phyloP scores from a whole-genome alignment of 2,888 invertebrate genomes.

The Sycophila texana region DNA sequence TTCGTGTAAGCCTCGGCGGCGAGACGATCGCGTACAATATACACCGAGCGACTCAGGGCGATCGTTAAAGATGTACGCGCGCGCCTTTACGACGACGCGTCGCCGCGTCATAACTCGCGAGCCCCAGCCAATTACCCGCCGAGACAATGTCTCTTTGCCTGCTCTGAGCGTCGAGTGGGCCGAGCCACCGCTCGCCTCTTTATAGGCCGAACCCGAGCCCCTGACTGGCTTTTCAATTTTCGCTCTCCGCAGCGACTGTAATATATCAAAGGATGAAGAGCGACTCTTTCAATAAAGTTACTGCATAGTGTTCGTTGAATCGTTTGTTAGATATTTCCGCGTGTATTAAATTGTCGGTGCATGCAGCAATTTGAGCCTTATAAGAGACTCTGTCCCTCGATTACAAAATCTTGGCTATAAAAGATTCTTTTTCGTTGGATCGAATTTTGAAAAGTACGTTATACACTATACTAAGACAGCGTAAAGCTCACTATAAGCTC shows the following conservation, averaged over 20 bases:
- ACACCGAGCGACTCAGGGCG: conserved; percentile 2
- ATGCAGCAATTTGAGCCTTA: too few species aligned
- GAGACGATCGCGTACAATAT: too few species aligned
- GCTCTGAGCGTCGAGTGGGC: conserved; percentile 6
- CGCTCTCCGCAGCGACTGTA: background rate
- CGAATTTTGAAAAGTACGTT: background rate
- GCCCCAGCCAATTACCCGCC: conserved; percentile 28
- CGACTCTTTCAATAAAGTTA: background rate
- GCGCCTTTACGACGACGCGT: conserved; percentile 40
- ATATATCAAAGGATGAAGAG: background rate
- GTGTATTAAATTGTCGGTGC: too few species aligned
- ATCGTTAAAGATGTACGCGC: conserved; percentile 36
- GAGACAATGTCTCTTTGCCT: conserved; percentile 32
- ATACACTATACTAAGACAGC: too few species aligned
- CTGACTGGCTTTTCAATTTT: conserved; percentile 46
- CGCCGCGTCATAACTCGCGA: conserved; percentile 43
- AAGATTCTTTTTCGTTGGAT: background rate
- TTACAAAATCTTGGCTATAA: too few species aligned
- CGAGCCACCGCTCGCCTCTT: conserved; percentile 11
- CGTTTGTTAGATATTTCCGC: too few species aligned
- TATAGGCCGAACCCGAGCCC: conserved; percentile 24
- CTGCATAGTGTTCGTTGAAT: too few species aligned
- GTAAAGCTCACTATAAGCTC: too few species aligned
- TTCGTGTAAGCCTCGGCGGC: too few species aligned
- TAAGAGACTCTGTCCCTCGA: too few species aligned